Evolutionary conservation across 2,888 invertebrate genomes (phyloP).

Genomic region (Microctonus brassicae): DNA sequence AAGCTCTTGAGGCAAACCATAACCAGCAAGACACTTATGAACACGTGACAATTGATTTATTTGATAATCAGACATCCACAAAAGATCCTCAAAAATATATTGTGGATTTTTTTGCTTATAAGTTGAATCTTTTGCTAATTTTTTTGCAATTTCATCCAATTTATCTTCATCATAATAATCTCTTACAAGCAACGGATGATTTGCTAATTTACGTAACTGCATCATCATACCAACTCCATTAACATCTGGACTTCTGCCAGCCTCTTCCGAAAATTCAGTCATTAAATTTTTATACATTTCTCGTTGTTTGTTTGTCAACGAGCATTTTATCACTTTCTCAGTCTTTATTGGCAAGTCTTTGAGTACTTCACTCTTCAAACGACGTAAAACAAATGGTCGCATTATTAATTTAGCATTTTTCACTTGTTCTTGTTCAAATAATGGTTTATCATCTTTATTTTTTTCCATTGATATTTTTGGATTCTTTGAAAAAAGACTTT

Average conservation of each 20-base stretch:
- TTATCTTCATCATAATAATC: constrained; percentile 79
- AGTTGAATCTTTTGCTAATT: constrained; percentile 76
- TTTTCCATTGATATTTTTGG: constrained; percentile 72
- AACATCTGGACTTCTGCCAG: constrained; percentile 54
- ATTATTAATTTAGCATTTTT: constrained; percentile 95
- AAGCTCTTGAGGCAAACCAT: constrained; percentile 77
- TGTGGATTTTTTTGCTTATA: constrained; percentile 84
- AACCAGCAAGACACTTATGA: constrained; percentile 76
- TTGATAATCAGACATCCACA: constrained; percentile 92
- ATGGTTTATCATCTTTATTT: constrained; percentile 75
- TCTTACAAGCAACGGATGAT: constrained; percentile 90
- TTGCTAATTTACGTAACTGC: constrained; percentile 93
- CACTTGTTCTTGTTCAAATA: constrained; percentile 92
- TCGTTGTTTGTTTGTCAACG: constrained; percentile 81
- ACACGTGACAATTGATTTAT: constrained; percentile 83
- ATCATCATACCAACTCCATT: constrained; percentile 80
- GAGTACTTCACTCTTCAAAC: constrained; percentile 89
- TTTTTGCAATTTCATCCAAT: constrained; percentile 77
- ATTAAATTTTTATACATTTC: constrained; percentile 83
- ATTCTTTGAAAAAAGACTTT: constrained; percentile 87
- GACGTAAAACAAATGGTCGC: constrained; percentile 92
- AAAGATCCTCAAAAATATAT: constrained; percentile 88
- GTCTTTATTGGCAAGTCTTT: constrained; percentile 88
- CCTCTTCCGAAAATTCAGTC: constrained; percentile 64
- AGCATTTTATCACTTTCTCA: constrained; percentile 77